Conservation (phyloP, 1,140 invertebrate genomes). For the Nilaparvata lugens region DNA sequence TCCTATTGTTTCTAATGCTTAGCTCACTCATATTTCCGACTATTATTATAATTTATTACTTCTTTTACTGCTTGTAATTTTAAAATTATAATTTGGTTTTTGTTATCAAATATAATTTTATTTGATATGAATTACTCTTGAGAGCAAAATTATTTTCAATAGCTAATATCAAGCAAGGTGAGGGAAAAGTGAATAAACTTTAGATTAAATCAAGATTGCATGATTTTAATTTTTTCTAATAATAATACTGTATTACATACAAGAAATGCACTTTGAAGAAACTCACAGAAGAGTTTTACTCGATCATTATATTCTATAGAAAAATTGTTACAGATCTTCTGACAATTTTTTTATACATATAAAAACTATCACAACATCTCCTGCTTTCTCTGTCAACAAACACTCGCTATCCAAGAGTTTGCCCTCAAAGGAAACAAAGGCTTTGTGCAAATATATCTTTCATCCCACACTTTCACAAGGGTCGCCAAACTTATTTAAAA, state of each 20-base stretch:
- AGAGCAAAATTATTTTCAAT: no score
- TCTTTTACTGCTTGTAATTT: no score
- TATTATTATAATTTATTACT: no score
- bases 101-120: no score
- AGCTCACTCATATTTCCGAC: no score
- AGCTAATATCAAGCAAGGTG: no score
- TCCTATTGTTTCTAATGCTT: no score
- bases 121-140: no score
- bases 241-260: conserved; percentile 79
- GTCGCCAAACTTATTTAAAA: not conserved
- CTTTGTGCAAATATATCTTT: not conserved
- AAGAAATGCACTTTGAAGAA: conserved; percentile 78
- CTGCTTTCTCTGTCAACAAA: not conserved
- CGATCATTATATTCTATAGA: not conserved
- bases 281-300: conserved; percentile 62
- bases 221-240: conserved; percentile 27
- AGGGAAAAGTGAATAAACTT: no score
- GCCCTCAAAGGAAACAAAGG: not conserved
- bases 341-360: not conserved
- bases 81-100: no score
- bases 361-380: not conserved
- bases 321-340: not conserved
- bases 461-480: not conserved
- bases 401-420: not conserved
- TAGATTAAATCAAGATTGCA: no score